Base-by-base conservation (phyloP, 2,888 invertebrate species). In the Schrankia costaestrigalis region DNA sequence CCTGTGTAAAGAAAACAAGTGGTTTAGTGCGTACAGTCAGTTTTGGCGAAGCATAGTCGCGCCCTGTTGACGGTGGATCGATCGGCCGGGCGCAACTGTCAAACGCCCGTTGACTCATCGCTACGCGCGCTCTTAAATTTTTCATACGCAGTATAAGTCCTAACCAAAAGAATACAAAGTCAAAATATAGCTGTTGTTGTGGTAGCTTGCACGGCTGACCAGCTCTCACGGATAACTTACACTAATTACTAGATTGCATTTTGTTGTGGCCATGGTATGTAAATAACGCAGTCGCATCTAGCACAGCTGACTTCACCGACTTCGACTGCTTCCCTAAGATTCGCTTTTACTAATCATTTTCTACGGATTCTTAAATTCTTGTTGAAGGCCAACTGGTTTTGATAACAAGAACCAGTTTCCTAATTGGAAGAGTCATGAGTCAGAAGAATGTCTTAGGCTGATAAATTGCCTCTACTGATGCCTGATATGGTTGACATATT, bases 31-130 rank as follows among this genome's bases (percentile, higher is more conserved):
- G 44, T 46, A 56, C 30, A 42, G 47, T 49, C 43, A 32, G 40
- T 54, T 35, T 48, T 41, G 19, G 39, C 35, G 50, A 53, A 55
- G 61, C 56, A 41, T 61, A 63, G 72, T 71, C 74, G 74, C 72
- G 69, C 73, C 73, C 75, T 69, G 71, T 67, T 69, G 68, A 64
- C 66, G 61, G 53, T 60, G 70, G 63, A 89, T 89, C 89, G 89
- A 89, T 89, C 86, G 79, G 37, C 72, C 73, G 72, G 77, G 74
- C 72, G 61, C 75, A 73, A 70, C 79, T 81, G 83, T 83, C 84
- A 81, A 78, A 73, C 75, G 69, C 67, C 72, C 75, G 82, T 85
- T 85, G 86, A 86, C 80, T 85, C 86, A 85, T 83, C 81, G 71
- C 64, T 61, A 52, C 64, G 40, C 57, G 58, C 46, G 62, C 58